phyloP scores from a whole-genome alignment of 2,888 invertebrate species.

The Venusia cambrica region DNA sequence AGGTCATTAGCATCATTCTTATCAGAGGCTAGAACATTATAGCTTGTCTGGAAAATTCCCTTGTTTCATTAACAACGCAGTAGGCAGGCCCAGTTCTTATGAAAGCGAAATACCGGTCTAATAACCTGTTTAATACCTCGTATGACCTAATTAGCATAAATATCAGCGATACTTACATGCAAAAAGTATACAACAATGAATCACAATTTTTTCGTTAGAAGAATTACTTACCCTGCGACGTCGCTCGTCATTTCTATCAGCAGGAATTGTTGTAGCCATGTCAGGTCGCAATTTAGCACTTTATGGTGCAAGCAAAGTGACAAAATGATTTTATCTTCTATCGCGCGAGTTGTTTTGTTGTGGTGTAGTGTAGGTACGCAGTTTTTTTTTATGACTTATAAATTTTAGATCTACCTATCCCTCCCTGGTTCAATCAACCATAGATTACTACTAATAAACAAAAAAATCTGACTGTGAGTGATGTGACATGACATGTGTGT shows the following conservation, averaged over 20 bases:
- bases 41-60: slow-evolving; percentile 36
- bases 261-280: slow-evolving; percentile 64
- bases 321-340: too few relatives aligned
- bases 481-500: too few relatives aligned
- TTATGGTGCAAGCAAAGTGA: neutral
- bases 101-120: slow-evolving; percentile 32
- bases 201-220: slow-evolving; percentile 20
- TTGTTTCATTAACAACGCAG: slow-evolving; percentile 20
- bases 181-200: slow-evolving; percentile 47
- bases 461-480: too few relatives aligned
- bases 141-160: slow-evolving; percentile 23
- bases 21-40: slow-evolving; percentile 9
- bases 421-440: too few relatives aligned
- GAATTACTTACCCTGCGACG: slow-evolving; percentile 64
- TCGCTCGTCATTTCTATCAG: slow-evolving; percentile 70
- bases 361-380: too few relatives aligned
- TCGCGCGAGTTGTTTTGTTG: too few relatives aligned
- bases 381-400: too few relatives aligned
- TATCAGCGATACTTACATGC: slow-evolving; percentile 32
- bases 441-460: too few relatives aligned
- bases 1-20: slow-evolving; percentile 12
- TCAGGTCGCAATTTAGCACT: slow-evolving; percentile 15
- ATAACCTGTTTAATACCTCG: slow-evolving; percentile 22
- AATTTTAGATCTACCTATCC: too few relatives aligned
- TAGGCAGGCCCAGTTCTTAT: slow-evolving; percentile 4